These are phyloP conservation scores for Aix galericulata DNA, from an alignment of 2,113 vertebrate genomes.

Conservation along the genomic window DNA sequence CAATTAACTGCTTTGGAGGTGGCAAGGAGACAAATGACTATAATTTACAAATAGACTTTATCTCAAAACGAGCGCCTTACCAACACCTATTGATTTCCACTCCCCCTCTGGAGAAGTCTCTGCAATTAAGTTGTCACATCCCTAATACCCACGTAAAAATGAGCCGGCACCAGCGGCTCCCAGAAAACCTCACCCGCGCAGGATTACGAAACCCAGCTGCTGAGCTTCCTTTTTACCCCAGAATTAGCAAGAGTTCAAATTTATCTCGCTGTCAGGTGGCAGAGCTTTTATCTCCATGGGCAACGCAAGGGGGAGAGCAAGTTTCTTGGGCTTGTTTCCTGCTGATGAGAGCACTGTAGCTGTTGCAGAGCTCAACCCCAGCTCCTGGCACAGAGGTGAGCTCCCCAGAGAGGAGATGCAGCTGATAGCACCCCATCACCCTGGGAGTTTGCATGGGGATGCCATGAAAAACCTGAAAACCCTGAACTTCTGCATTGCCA, in stretches of 20 bases:
- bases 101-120: conserved; percentile 36
- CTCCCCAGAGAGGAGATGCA: fast-evolving
- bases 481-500: neutral
- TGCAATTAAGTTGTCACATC: conserved; percentile 73
- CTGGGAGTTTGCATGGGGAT: neutral
- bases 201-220: conserved; percentile 31
- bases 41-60: conserved; percentile 76
- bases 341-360: neutral
- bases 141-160: conserved; percentile 59
- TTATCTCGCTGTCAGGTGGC: neutral
- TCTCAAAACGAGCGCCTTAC: conserved; percentile 57
- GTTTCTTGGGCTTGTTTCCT: neutral
- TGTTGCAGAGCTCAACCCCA: neutral
- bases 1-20: conserved; percentile 56
- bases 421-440: neutral
- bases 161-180: conserved; percentile 15
- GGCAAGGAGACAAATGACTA: conserved; percentile 60
- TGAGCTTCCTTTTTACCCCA: conserved; percentile 2
- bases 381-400: neutral
- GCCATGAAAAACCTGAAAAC: neutral
- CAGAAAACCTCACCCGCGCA: neutral
- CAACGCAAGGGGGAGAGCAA: neutral
- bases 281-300: neutral
- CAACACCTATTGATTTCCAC: conserved; percentile 67
- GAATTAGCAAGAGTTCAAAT: conserved; percentile 43